phyloP scores from a whole-genome alignment of 2,888 invertebrate species.

The Anorthoa munda region DNA sequence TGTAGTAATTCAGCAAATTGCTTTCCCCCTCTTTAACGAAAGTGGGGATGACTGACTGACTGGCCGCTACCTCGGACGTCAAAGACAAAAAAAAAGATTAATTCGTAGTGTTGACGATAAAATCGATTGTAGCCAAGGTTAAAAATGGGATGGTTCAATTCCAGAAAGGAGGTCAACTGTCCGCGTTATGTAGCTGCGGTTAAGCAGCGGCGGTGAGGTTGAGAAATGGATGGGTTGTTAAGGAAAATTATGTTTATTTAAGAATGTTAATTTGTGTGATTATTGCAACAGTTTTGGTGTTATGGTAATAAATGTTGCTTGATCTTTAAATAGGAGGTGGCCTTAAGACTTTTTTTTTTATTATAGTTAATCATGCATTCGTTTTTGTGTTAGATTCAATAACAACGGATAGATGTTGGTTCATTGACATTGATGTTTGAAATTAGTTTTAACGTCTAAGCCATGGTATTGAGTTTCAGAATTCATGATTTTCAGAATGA shows the following conservation, averaged over 20 bases:
- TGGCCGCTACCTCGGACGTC: constrained; percentile 27
- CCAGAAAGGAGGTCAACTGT: constrained; percentile 58
- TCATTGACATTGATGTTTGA: no score
- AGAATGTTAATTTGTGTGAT: constrained; percentile 20
- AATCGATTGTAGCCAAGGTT: constrained; percentile 57
- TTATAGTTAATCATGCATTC: not conserved
- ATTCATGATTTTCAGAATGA: not conserved
- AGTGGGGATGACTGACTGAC: constrained; percentile 58
- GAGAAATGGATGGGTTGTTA: constrained; percentile 58
- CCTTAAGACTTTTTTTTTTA: not conserved
- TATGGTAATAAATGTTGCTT: constrained; percentile 3
- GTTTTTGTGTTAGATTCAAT: not conserved
- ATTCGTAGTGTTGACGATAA: constrained; percentile 37
- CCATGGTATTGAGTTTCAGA: not conserved
- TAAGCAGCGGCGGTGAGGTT: constrained; percentile 38
- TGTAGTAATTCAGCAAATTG: constrained; percentile 63
- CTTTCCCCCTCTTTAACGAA: constrained; percentile 64
- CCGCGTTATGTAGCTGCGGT: constrained; percentile 35
- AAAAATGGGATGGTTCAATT: constrained; percentile 43
- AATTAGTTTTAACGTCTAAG: not conserved
- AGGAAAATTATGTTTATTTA: constrained; percentile 19
- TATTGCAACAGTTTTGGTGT: constrained; percentile 20
- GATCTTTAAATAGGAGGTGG: not conserved
- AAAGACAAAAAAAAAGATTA: constrained; percentile 20
- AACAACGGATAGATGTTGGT: not conserved